Percentiles rank a stretch among this genome's conserved stretches.
Conservation (phyloP, 2,888 invertebrate species). For the Tolmerus cingulatus region DNA sequence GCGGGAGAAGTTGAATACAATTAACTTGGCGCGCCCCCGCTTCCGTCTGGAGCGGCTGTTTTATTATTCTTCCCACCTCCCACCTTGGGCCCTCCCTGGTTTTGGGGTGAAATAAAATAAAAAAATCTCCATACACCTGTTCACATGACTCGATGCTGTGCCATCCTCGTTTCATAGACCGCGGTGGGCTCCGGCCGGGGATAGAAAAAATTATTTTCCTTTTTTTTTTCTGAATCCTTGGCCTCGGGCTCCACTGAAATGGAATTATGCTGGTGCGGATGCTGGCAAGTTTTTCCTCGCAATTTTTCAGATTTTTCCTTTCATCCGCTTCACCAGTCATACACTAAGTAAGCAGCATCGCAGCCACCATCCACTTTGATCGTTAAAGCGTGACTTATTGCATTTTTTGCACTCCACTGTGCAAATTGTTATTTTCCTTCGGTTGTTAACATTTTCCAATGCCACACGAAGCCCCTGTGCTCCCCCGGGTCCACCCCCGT, state of each 20-base stretch:
- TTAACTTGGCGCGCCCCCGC: background rate
- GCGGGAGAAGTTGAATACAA: slow-evolving; percentile 34
- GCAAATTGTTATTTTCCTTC: slow-evolving; percentile 42
- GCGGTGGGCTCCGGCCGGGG: background rate
- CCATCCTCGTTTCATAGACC: slow-evolving; percentile 1
- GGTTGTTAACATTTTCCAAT: slow-evolving; percentile 40
- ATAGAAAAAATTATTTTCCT: background rate
- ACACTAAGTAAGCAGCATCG: slow-evolving; percentile 22
- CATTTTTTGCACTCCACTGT: slow-evolving; percentile 42
- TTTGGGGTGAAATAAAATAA: background rate
- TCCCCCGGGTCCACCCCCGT: background rate
- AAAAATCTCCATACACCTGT: slow-evolving; percentile 28
- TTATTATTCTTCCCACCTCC: background rate
- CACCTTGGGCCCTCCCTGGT: background rate
- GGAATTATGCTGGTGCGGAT: slow-evolving; percentile 30
- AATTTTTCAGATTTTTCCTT: slow-evolving; percentile 41
- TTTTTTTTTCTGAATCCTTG: slow-evolving; percentile 15
- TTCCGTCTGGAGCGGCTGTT: background rate
- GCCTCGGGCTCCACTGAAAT: slow-evolving; percentile 26
- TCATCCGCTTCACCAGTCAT: slow-evolving; percentile 41
- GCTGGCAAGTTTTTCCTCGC: slow-evolving; percentile 28
- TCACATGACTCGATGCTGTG: background rate
- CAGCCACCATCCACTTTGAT: slow-evolving; percentile 35
- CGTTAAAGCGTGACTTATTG: slow-evolving; percentile 41
- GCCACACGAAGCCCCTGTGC: background rate